phyloP scores from a whole-genome alignment of 2,797 vertebrate species.

The Gastrophryne carolinensis region DNA sequence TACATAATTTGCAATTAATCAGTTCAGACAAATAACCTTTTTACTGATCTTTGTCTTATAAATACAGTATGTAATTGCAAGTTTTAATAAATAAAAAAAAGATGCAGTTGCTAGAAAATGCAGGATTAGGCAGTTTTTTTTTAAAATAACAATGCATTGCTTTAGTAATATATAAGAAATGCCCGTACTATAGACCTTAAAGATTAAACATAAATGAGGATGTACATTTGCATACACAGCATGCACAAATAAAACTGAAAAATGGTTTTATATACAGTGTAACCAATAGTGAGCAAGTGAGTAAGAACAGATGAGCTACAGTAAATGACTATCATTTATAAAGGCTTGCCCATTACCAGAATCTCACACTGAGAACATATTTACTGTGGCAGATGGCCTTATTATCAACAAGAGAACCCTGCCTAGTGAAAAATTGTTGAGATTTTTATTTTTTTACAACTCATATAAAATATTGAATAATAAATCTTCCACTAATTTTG shows the following conservation, averaged over 20 bases:
- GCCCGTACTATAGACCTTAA: not conserved
- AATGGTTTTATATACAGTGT: not conserved
- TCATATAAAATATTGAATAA: constrained; percentile 26
- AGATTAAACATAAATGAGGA: not conserved
- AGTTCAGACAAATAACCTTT: too few species aligned
- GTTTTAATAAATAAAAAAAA: too few species aligned
- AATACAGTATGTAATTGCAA: too few species aligned
- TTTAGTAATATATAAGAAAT: not conserved
- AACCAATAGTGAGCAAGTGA: constrained; percentile 15
- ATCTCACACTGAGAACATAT: constrained; percentile 44
- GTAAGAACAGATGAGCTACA: constrained; percentile 40
- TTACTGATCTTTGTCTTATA: too few species aligned
- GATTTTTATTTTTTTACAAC: constrained; percentile 30
- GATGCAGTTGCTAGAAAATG: too few species aligned
- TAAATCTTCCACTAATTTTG: constrained; percentile 32
- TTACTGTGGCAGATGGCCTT: constrained; percentile 50
- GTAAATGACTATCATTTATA: constrained; percentile 40
- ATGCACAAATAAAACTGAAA: not conserved
- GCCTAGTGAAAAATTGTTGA: constrained; percentile 41
- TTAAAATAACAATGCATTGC: not conserved
- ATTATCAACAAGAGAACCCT: constrained; percentile 45
- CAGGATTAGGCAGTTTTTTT: too few species aligned
- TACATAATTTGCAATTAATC: too few species aligned
- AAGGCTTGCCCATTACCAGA: constrained; percentile 36
- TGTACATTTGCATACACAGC: not conserved